Evolutionary conservation across 2,797 vertebrate species (phyloP), one percentile per base, ranked within the genome.

Genomic region (Sorex maritimensis): DNA sequence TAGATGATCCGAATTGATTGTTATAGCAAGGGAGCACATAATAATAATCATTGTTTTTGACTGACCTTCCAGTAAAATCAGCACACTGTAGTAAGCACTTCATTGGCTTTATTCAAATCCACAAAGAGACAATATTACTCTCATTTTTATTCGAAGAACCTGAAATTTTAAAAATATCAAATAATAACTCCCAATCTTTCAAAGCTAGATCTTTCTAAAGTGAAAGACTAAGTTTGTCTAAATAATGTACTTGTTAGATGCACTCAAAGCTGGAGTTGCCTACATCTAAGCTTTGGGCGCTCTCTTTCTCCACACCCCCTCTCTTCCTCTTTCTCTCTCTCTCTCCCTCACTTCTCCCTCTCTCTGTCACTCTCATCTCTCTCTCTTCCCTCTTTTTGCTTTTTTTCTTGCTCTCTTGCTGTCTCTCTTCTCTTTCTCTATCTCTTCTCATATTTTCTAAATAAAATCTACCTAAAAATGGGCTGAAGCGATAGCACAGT

Each of bases 101-200:
- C 15, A 69, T 74, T 65, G 63, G 38, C 61, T 67, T 49, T 6
- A 86, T 68, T 82, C 89, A 84, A 68, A 81, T 1, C 8, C 46
- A 63, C 63, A 63, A 86, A 71, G 23, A 61, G 9, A 78, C 17
- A 1, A 67, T 72, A 46, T 72, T 46, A 71, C 19, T 74, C 28
- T 15, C 38, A 52, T 77, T 7, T 69, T 81, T 26, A 81, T 12
- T n/a, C 38, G 4, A 68, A 69, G 13, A 91, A 93, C 91, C n/a
- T 88, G n/a, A 90, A 67, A 86, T n/a, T 88, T 85, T 82, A 68
- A 88, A 75, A 26, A 6, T 73, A 78, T 41, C 69, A 85, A 72
- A 67, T 77, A 94, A 44, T 0, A 34, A 74, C 2, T 7, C 15
- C 14, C 11, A 63, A 6, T 71, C 2, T 85, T 85, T 85, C 46